A percentile compares a stretch with the other conserved stretches of the same genome.
Conservation (phyloP, 2,113 vertebrate species). For the Antechinus flavipes region DNA sequence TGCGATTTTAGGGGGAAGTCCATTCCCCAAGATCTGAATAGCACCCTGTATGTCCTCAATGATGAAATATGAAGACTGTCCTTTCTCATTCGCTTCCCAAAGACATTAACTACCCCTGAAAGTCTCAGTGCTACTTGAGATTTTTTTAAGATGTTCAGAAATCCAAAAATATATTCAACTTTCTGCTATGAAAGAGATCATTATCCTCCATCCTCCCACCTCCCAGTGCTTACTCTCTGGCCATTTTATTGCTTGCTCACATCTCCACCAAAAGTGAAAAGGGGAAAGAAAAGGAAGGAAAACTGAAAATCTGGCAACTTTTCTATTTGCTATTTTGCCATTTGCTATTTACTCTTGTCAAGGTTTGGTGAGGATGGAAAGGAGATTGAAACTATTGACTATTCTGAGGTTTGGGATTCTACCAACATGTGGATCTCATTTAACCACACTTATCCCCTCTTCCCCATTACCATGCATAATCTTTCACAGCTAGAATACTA, state of each 20-base stretch:
- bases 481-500: constrained; percentile 2
- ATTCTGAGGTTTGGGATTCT: not conserved
- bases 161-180: not conserved
- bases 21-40: not conserved
- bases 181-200: constrained; percentile 1
- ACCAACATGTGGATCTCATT: constrained; percentile 1
- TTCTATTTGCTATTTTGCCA: constrained; percentile 5
- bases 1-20: not conserved
- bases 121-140: not conserved
- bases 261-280: constrained; percentile 5
- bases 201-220: not conserved
- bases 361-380: constrained; percentile 4
- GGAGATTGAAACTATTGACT: constrained; percentile 5
- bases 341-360: constrained; percentile 6
- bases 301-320: constrained; percentile 5
- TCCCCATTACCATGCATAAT: not conserved
- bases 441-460: not conserved
- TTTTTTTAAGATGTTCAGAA: not conserved
- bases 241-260: constrained; percentile 4
- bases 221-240: not conserved
- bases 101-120: not conserved
- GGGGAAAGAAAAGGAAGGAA: not conserved
- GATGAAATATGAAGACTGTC: not conserved
- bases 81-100: not conserved
- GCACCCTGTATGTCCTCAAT: not conserved